These are phyloP conservation scores for Stenchaetothrips biformis DNA, from an alignment of 2,888 invertebrate species.

Conservation along the genomic window DNA sequence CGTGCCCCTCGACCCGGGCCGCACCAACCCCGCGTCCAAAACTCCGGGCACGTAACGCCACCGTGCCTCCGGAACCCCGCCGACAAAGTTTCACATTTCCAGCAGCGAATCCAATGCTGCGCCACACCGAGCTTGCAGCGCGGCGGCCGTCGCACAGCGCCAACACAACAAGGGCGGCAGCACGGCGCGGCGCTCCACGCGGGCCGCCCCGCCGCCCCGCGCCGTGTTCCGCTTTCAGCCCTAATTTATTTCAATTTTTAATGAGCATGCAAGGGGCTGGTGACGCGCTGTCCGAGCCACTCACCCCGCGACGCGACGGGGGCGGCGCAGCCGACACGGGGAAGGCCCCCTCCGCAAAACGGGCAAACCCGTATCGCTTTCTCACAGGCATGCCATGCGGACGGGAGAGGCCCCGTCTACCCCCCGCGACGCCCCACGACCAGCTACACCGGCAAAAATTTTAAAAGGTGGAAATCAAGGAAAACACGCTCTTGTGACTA, in stretches of 20 bases:
- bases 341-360: neutral
- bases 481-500: too few relatives aligned
- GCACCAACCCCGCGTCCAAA: neutral
- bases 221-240: neutral
- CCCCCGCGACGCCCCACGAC: too few relatives aligned
- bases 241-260: constrained; percentile 27
- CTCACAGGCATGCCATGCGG: too few relatives aligned
- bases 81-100: too few relatives aligned
- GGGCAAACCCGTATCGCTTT: neutral
- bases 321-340: too few relatives aligned
- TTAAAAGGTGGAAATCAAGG: too few relatives aligned
- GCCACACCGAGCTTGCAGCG: too few relatives aligned
- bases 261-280: constrained; percentile 31
- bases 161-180: neutral
- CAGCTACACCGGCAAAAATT: too few relatives aligned
- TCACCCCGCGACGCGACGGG: neutral
- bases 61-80: too few relatives aligned
- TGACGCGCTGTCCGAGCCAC: constrained; percentile 31
- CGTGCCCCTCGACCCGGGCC: neutral
- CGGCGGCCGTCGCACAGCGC: too few relatives aligned
- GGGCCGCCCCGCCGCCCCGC: neutral
- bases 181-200: neutral
- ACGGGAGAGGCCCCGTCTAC: too few relatives aligned
- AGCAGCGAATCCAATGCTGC: too few relatives aligned
- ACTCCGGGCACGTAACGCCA: neutral